Percentiles rank a stretch among this genome's conserved stretches.
Evolutionary conservation across 2,888 invertebrate genomes (phyloP).

Genomic region (Meiosimyza decipiens): DNA sequence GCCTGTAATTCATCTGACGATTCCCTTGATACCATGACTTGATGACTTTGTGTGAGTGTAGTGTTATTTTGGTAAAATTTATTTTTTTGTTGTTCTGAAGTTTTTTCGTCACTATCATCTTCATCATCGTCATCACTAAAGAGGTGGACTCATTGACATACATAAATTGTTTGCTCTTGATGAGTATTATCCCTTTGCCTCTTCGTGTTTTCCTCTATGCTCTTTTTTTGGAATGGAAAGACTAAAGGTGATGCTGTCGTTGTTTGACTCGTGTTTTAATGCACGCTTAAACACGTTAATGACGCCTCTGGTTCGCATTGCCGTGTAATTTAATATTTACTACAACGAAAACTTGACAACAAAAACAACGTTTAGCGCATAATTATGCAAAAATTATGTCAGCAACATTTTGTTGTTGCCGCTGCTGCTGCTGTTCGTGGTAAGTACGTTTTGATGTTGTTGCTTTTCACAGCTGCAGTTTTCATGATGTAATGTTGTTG

Average conservation of each 20-base stretch:
- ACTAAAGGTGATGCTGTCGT: background rate
- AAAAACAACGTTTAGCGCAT: constrained; percentile 4
- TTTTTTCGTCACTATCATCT: background rate
- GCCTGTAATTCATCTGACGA: too few relatives aligned
- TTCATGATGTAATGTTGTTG: background rate
- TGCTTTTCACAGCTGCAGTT: background rate
- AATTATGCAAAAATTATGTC: constrained; percentile 26
- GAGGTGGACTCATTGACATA: background rate
- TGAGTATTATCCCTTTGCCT: too few relatives aligned
- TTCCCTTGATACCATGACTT: too few relatives aligned
- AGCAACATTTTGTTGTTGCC: constrained; percentile 12
- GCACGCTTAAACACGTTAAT: constrained; percentile 19
- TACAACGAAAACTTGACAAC: background rate
- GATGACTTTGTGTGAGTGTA: background rate
- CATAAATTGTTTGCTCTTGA: background rate
- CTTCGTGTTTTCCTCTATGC: background rate
- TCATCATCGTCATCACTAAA: constrained; percentile 5
- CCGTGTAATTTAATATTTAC: constrained; percentile 23
- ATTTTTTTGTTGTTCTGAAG: background rate
- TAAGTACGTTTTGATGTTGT: background rate
- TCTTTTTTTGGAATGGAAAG: background rate
- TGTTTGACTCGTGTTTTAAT: constrained; percentile 19
- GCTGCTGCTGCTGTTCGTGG: background rate
- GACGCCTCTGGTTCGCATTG: background rate
- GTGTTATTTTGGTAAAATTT: background rate